Conservation (phyloP, 2,888 invertebrate genomes). For the Deroplatys truncata region DNA sequence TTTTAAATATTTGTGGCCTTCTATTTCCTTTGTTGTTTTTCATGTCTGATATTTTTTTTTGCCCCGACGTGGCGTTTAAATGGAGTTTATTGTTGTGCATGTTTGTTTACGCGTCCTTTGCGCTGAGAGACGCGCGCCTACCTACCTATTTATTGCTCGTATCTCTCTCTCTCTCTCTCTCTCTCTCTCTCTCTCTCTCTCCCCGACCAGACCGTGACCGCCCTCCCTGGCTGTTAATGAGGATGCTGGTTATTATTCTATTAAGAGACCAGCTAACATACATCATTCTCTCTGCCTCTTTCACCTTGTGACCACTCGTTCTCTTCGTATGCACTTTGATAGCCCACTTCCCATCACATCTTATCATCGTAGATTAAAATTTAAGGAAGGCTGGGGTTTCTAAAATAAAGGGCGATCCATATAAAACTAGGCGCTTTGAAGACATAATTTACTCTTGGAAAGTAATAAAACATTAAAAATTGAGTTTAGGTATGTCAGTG, state of each 20-base stretch:
- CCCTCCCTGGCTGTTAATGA: constrained; percentile 46
- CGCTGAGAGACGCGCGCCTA: not conserved
- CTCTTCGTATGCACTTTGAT: not conserved
- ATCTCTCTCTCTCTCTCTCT: not conserved
- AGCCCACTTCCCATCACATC: not conserved
- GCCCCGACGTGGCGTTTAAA: not conserved
- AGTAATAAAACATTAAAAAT: too few species aligned
- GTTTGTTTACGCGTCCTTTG: not conserved
- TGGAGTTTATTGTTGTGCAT: not conserved
- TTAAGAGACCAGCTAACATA: constrained; percentile 39
- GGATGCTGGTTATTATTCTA: constrained; percentile 65
- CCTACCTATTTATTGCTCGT: not conserved
- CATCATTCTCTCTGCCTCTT: not conserved
- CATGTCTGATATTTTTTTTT: not conserved
- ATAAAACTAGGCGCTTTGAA: too few species aligned
- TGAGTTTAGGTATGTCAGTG: too few species aligned
- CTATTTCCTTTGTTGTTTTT: not conserved
- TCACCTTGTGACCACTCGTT: not conserved
- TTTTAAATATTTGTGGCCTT: not conserved
- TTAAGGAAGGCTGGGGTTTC: too few species aligned
- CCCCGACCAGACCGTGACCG: not conserved
- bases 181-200: not conserved
- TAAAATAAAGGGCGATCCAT: too few species aligned
- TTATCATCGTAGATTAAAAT: too few species aligned
- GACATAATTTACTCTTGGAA: too few species aligned